Conservation (phyloP, 2,797 vertebrate genomes). For the Enteromius fasciolatus region DNA sequence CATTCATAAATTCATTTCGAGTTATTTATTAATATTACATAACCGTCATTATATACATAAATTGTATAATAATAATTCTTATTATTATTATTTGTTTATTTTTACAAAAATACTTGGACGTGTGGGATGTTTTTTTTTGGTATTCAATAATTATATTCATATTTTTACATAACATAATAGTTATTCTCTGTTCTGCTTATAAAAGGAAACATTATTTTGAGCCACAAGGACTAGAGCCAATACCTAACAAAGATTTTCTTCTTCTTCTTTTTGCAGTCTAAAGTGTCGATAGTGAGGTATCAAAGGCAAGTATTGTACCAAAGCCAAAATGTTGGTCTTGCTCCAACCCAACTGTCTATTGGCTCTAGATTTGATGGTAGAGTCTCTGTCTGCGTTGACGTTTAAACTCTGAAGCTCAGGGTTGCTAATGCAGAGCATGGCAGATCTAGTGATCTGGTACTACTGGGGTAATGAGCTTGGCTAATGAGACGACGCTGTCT, state of each 20-base stretch:
- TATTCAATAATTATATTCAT: not conserved
- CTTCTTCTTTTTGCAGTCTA: not conserved
- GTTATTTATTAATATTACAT: not conserved
- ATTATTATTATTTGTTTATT: not conserved
- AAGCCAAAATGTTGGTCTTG: conserved; percentile 1
- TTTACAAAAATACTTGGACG: not conserved
- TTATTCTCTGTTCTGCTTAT: not conserved
- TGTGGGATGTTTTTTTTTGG: not conserved
- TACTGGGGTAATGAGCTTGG: conserved; percentile 54
- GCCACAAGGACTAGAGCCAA: not conserved
- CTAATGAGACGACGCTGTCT: conserved; percentile 58
- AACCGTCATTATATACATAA: not conserved
- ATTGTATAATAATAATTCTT: not conserved
- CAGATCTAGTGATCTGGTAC: conserved; percentile 35
- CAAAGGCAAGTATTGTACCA: not conserved
- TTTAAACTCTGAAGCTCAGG: conserved; percentile 27
- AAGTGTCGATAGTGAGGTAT: not conserved
- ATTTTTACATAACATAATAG: not conserved
- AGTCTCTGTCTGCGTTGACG: not conserved
- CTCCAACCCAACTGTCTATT: not conserved
- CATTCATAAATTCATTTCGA: not conserved
- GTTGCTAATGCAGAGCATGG: conserved; percentile 21
- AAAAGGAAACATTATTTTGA: not conserved
- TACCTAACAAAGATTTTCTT: not conserved
- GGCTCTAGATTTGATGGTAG: conserved; percentile 12